Base-by-base conservation (phyloP, 2,888 invertebrate species). In the Sicus ferrugineus region DNA sequence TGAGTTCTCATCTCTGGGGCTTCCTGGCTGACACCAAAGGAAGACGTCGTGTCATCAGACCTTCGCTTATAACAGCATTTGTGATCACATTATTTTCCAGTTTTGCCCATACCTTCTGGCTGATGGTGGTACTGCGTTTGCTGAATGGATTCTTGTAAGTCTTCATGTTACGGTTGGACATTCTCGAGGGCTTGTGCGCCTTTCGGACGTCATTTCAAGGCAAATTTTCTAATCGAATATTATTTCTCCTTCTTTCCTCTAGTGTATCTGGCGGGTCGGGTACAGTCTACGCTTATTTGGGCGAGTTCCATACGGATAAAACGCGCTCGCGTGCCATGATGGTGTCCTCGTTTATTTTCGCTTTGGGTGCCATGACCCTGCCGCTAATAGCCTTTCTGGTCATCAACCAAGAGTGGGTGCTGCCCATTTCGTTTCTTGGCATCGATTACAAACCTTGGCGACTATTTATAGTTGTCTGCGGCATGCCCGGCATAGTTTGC, bases 1-100 rank as follows among this genome's bases (percentile, higher is more conserved):
- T 86, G 14, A 87, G 88, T 67, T 88, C 88, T 0, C 87, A 88
- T 78, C 76, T 88, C 50, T 89, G 88, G 88, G 89, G 89, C 7
- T 87, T 87, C 75, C 75, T 89, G 50, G 88, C 88, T 0, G 89
- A 89, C 75, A 87, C 87, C 1, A 84, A 82, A 70, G 89, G 89
- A 6, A 77, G 88, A 38, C 82, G 85, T 73, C 84, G 80, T 38
- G 83, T 86, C 1, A 83, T 88, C 30, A 77, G 87, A 26, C 81
- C 86, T 16, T 85, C 88, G 46, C 78, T 89, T 54, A 70, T 86
- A 14, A 74, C 84, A 5, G 87, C 87, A 71, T 86, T 87, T 52
- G 58, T 86, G 2, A 80, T 85, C 7, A 87, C 87, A 28, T 73
- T 88, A 31, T 74, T 85, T 2, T 87, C 88, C 16, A 87, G 88